Percentiles rank a stretch among this genome's conserved stretches.
phyloP scores from a whole-genome alignment of 1,140 invertebrate species.

The Cotesia chilonis region DNA sequence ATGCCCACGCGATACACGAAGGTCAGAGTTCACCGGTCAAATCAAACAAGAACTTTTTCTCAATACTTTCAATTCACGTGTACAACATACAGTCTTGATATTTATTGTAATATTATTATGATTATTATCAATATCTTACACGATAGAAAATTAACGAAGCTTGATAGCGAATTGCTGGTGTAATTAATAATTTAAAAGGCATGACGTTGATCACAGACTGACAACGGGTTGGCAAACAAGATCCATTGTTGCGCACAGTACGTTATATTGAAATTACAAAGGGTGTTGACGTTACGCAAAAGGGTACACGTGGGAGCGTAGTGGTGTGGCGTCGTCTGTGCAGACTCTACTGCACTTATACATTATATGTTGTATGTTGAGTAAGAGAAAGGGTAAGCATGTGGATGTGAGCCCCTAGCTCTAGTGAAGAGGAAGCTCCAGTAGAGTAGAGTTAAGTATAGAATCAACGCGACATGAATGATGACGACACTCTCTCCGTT shows the following conservation, averaged over 20 bases:
- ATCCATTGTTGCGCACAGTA: not conserved
- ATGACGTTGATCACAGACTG: slow-evolving; percentile 7
- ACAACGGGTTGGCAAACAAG: slow-evolving; percentile 5
- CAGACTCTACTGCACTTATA: no score
- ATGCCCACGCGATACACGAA: slow-evolving; percentile 7
- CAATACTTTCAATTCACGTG: not conserved
- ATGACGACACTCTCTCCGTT: slow-evolving; percentile 25
- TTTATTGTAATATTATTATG: no score
- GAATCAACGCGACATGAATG: slow-evolving; percentile 27
- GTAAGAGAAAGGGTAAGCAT: no score
- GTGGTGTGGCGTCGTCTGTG: no score
- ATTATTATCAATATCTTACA: not conserved
- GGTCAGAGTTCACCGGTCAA: slow-evolving; percentile 34
- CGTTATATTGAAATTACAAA: slow-evolving; percentile 13
- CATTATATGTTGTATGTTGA: no score
- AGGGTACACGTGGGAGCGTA: not conserved
- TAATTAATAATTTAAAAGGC: not conserved
- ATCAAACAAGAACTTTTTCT: not conserved
- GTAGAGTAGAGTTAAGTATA: not conserved
- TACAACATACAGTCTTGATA: not conserved
- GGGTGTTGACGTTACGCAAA: slow-evolving; percentile 19
- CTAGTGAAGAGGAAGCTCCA: slow-evolving; percentile 17
- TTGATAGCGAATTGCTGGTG: no score
- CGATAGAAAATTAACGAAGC: not conserved
- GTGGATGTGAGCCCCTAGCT: not conserved